Evolutionary conservation across 1,140 invertebrate genomes (phyloP).

Genomic region (Cardiocondyla obscurior): DNA sequence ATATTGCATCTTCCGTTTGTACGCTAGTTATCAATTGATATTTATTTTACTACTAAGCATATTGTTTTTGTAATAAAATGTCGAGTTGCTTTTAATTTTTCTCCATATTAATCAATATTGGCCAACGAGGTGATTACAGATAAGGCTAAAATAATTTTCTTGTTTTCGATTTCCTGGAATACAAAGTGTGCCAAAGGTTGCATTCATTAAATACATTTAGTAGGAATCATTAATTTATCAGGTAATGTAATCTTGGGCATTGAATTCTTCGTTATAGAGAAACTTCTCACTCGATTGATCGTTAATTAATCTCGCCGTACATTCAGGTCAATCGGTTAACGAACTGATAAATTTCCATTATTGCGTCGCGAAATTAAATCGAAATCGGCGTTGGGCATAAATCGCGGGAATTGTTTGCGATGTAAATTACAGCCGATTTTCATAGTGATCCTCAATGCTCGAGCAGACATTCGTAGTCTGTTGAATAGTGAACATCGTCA

Average conservation of each 20-base stretch:
- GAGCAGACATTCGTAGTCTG: conserved; percentile 1
- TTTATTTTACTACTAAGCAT: background rate
- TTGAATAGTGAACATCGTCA: conserved; percentile 2
- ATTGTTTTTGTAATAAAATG: background rate
- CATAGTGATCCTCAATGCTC: background rate
- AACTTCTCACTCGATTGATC: background rate
- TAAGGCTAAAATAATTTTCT: background rate
- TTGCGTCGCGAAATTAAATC: background rate
- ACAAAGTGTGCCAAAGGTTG: background rate
- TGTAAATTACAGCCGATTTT: conserved; percentile 24
- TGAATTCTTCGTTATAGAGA: background rate
- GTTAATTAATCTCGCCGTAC: background rate
- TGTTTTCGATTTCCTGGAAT: background rate
- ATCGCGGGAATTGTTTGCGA: background rate
- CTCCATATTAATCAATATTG: background rate
- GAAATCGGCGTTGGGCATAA: background rate
- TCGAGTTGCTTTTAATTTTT: background rate
- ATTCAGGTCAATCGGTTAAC: conserved; percentile 13
- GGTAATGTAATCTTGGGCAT: background rate
- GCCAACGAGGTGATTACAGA: background rate
- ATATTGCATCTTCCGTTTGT: background rate
- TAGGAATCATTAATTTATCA: background rate
- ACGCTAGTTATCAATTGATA: background rate
- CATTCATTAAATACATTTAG: background rate
- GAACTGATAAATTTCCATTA: conserved; percentile 10